Evolutionary conservation across 2,113 vertebrate genomes (phyloP).

Genomic region (Paramisgurnus dabryanus): DNA sequence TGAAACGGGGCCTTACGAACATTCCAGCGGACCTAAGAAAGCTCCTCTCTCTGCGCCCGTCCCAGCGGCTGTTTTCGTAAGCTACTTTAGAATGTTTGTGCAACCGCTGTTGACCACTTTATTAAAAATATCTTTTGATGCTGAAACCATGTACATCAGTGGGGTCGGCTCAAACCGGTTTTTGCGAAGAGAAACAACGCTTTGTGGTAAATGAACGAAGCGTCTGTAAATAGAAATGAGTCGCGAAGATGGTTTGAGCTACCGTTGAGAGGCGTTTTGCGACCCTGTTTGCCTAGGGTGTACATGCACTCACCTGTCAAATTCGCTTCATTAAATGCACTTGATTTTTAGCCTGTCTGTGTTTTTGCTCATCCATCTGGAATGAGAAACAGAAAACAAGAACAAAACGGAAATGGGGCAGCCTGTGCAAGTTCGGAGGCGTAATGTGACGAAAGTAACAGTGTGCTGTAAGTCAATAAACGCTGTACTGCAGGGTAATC

Average conservation of each 20-base stretch:
- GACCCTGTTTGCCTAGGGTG: constrained; percentile 7
- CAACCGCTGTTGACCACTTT: constrained; percentile 79
- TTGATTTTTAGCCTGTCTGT: constrained; percentile 8
- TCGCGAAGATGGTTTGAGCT: neutral
- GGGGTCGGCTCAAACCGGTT: constrained; percentile 77
- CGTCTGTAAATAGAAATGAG: constrained; percentile 37
- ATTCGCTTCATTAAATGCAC: constrained; percentile 14
- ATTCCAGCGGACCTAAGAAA: constrained; percentile 77
- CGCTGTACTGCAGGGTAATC: constrained; percentile 8
- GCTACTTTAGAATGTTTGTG: constrained; percentile 85
- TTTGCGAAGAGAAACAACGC: constrained; percentile 65
- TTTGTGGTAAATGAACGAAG: constrained; percentile 61
- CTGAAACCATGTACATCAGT: constrained; percentile 62
- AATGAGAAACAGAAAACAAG: constrained; percentile 1
- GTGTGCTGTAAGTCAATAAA: constrained; percentile 50
- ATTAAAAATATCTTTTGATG: constrained; percentile 83
- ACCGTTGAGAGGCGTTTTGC: neutral
- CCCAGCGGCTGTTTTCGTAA: constrained; percentile 76
- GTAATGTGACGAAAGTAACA: constrained; percentile 57
- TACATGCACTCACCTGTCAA: constrained; percentile 11
- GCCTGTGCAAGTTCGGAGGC: constrained; percentile 34
- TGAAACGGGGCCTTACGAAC: constrained; percentile 65
- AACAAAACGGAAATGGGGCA: constrained; percentile 49
- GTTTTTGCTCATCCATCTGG: constrained; percentile 13
- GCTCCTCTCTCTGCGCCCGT: constrained; percentile 63